Evolutionary conservation across 2,888 invertebrate genomes (phyloP), one percentile per base, ranked within the genome.

Genomic region (Gryllus longicercus): DNA sequence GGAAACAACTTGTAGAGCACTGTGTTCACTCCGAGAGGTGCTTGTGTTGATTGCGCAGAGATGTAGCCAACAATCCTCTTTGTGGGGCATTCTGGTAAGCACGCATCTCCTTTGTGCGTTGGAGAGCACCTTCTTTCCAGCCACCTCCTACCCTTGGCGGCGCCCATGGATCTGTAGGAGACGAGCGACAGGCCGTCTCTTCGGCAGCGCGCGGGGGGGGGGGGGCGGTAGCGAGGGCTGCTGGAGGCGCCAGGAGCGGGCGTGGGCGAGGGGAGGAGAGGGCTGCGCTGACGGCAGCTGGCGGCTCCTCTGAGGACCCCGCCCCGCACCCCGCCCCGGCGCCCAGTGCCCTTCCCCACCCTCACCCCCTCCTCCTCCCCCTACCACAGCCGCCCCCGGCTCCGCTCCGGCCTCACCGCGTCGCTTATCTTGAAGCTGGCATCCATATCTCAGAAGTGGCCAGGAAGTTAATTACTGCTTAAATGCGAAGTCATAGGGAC

Each of bases 401-500:
- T 63, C 16, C 14, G n/a, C 16, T 18, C 63, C 38, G 16, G 4
- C 16, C 63, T 63, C 16, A n/a, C 11, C 63, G 21, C 78, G 63
- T 25, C 25, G 76, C 77, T 77, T 49, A 49, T n/a, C 77, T 77
- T 38, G 51, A 16, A 63, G 63, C 23, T 78, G 25, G 38, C 63
- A 79, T 79, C 63, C 63, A 63, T 63, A 63, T 63, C 63, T 63
- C 63, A 63, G 63, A 63, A 63, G 63, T 63, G 63, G 63, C 63
- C 63, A 63, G 63, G 63, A 63, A 81, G 82, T 82, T 83, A 83
- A 83, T 83, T 83, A 83, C 81, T 75, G 78, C 80, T 82, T 83
- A 83, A 83, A 81, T 83, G 83, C 83, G 81, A 79, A 83, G 83
- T 83, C 83, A 83, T 82, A 82, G 83, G 80, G 49, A 81, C 81